A percentile compares a stretch with the other conserved stretches of the same genome.
Evolutionary conservation across 2,797 vertebrate genomes (phyloP).

Genomic region (Lagocephalus sceleratus): DNA sequence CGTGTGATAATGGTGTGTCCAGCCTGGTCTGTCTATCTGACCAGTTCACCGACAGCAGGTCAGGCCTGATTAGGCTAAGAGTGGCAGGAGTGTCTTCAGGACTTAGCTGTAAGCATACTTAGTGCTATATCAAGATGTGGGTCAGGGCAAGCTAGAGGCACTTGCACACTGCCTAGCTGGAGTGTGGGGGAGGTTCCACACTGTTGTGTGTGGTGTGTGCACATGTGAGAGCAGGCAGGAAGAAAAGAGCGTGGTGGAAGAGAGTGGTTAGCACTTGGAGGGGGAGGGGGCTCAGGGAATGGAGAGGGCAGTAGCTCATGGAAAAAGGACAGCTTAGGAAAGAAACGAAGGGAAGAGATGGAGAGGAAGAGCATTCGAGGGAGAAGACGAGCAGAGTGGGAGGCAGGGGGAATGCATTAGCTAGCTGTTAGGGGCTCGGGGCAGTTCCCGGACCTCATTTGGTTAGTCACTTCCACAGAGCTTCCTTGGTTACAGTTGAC

Average conservation of each 20-base stretch:
- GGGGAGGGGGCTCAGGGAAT: constrained; percentile 52
- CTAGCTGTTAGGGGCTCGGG: constrained; percentile 72
- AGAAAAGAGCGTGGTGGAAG: constrained; percentile 59
- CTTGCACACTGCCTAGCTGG: constrained; percentile 66
- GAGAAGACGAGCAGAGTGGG: constrained; percentile 55
- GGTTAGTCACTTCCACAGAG: constrained; percentile 56
- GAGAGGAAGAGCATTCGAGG: constrained; percentile 57
- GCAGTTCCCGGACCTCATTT: constrained; percentile 68
- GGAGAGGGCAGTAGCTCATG: constrained; percentile 66
- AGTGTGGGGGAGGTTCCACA: constrained; percentile 72
- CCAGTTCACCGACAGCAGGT: constrained; percentile 64
- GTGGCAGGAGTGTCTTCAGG: constrained; percentile 78
- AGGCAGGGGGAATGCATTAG: constrained; percentile 68
- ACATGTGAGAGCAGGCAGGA: constrained; percentile 47
- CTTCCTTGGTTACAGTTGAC: constrained; percentile 47
- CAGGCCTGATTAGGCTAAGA: constrained; percentile 78
- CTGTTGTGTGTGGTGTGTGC: constrained; percentile 46
- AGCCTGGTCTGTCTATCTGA: constrained; percentile 54
- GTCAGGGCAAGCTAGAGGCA: constrained; percentile 79
- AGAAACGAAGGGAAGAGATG: constrained; percentile 61
- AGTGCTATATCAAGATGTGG: constrained; percentile 85
- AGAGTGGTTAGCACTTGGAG: constrained; percentile 63
- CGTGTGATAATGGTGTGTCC: constrained; percentile 63
- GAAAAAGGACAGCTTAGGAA: constrained; percentile 62
- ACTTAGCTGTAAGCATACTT: constrained; percentile 84